Base-by-base conservation (phyloP, 2,113 vertebrate genomes). In the Bambusicola thoracicus region DNA sequence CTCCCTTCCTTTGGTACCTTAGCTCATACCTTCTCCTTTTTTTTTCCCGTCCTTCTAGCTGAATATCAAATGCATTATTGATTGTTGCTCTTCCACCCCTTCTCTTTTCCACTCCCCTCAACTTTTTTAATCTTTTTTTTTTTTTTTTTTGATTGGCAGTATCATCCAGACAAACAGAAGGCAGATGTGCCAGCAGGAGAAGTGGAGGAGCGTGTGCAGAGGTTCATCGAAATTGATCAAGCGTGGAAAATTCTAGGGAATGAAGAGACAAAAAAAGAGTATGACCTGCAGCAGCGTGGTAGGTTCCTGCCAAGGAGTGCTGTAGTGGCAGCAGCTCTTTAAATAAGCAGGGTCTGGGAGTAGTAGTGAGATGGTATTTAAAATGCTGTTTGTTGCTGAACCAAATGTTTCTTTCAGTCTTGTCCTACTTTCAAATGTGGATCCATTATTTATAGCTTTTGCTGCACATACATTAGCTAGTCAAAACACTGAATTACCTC, bases 231-330 rank as follows among this genome's bases (percentile, higher is more conserved):
- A 88, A 96, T 99, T 73, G 98, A 98, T 95, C 98, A 98, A 92
- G 98, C 98, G 59, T 99, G 98, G 98, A 99, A 98, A 97, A 97
- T 98, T 96, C 98, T 99, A 83, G 98, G 98, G 78, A 98, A 98
- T 24, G 98, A 98, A 96, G 98, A 98, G 97, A 98, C 97, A 88
- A 99, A 97, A 97, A 98, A 94, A 94, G 97, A 97, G 87, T 99
- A 98, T 95, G 98, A 99, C 97, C 97, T 98, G 93, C 98, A 98
- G 98, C 97, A 95, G 85, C 97, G 49, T 73, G 98, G 98, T 99
- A 98, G 92, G 98, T 98, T 89, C 95, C 94, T 94, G 74, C 78
- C 85, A 90, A 82, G 85, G 91, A 91, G 93, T 41, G 92, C 93
- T 85, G 86, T 43, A 49, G 59, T 41, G 75, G 95, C 95, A 96